Percentiles rank a stretch among this genome's conserved stretches.
These are phyloP conservation scores for Phocoena sinus DNA, from an alignment of 2,113 vertebrate species.

Conservation along the genomic window DNA sequence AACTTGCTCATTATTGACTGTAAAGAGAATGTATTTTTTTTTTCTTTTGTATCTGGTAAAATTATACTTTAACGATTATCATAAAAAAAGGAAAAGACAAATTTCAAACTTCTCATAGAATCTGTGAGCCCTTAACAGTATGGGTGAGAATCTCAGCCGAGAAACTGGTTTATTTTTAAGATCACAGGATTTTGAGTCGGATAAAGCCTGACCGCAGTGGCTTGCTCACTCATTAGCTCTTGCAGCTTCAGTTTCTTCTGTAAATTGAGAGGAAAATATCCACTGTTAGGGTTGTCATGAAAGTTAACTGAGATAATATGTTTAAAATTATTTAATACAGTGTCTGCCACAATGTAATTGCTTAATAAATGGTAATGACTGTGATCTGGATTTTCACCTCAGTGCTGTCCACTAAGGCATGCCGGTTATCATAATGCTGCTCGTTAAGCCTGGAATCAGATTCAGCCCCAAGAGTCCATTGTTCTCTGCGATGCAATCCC, in stretches of 20 bases:
- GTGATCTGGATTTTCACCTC: slow-evolving; percentile 8
- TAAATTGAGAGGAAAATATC: not conserved
- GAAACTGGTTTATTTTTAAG: not conserved
- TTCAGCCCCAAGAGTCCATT: not conserved
- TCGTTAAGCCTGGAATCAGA: not conserved
- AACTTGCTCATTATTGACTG: not conserved
- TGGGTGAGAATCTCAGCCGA: not conserved
- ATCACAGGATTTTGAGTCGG: not conserved
- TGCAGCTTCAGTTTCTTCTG: not conserved
- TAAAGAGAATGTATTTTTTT: not conserved
- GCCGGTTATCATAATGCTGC: not conserved
- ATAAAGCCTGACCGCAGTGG: not conserved
- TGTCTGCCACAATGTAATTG: slow-evolving; percentile 4
- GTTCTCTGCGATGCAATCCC: not conserved
- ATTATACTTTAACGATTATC: not conserved
- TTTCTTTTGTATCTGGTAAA: not conserved
- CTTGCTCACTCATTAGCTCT: not conserved
- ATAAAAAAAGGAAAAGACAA: not conserved
- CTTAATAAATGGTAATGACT: not conserved
- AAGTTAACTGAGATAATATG: slow-evolving; percentile 37
- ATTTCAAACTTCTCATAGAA: not conserved
- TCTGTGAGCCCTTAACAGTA: not conserved
- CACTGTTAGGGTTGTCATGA: not conserved
- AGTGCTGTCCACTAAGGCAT: not conserved
- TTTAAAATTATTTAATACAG: slow-evolving; percentile 42